Conservation (phyloP, 1,140 invertebrate genomes). For the Myzus persicae region DNA sequence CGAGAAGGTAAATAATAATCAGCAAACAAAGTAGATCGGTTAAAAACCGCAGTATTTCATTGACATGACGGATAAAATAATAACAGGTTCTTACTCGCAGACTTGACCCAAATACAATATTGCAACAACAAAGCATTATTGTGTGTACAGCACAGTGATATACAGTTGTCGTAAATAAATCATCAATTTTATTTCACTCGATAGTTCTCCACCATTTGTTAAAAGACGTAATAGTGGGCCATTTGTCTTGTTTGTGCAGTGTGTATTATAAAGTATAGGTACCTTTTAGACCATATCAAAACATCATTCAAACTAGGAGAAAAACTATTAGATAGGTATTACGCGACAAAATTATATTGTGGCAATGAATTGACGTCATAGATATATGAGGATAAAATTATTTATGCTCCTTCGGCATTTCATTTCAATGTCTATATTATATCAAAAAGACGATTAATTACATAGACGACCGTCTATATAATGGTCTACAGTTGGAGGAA, state of each 20-base stretch:
- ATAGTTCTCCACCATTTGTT: neutral
- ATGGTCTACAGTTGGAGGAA: neutral
- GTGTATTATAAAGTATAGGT: too few relatives aligned
- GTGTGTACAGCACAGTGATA: neutral
- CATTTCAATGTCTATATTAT: neutral
- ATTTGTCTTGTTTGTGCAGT: neutral
- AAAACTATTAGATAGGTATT: neutral
- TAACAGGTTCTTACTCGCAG: constrained; percentile 37
- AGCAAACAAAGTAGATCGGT: neutral
- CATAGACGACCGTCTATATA: neutral
- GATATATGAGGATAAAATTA: neutral
- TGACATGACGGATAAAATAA: constrained; percentile 28
- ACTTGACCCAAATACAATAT: constrained; percentile 39
- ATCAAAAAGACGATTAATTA: neutral
- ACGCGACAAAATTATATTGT: neutral
- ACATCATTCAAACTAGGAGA: neutral
- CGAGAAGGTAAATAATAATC: neutral
- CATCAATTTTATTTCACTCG: neutral
- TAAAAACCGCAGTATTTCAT: constrained; percentile 40
- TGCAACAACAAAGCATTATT: constrained; percentile 27
- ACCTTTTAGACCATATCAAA: neutral
- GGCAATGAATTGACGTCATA: neutral
- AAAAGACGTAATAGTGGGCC: neutral
- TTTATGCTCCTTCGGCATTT: neutral
- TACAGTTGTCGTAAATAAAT: constrained; percentile 14